Evolutionary conservation across 2,113 vertebrate species (phyloP), one percentile per base, ranked within the genome.

Genomic region (Phrynocephalus versicolor): DNA sequence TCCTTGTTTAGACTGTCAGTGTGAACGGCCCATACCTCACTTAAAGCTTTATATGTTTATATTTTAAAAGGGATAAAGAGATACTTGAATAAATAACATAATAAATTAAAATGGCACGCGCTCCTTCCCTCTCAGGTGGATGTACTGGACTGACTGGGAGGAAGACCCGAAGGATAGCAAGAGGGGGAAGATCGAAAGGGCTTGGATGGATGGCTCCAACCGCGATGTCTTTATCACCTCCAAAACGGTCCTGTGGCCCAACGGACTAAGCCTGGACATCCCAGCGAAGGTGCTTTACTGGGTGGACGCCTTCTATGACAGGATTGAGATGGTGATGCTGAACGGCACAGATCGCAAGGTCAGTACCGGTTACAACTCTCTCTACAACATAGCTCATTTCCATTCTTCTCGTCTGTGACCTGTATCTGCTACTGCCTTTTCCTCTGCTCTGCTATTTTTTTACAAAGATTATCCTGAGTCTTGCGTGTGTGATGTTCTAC

Each of bases 111-210:
- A 10, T 37, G n/a, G 23, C 27, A 6, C 23, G 1, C 35, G 14
- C 30, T 65, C 39, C 51, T 65, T 76, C 35, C 0, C 1, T 73
- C 88, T 51, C 94, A 99, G 98, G 86, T 99, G 98, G 98, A 98
- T 99, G 98, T 99, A 99, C 94, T 99, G 98, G 98, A 99, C 98
- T 0, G 98, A 99, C 96, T 99, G 98, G 98, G 98, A 99, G 90
- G 98, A 99, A 87, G 98, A 99, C 91, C 98, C 98, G 14, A 98
- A 98, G 76, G 98, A 98, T 77, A 99, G 98, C 93, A 98, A 98
- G 91, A 97, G 98, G 86, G 98, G 98, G 45, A 98, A 98, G 94
- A 98, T 99, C 0, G 98, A 98, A 93, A 97, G 97, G 88, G 98
- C 98, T 12, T 99, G 98, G 98, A 99, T 99, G 98, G 98, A 99